Conservation (phyloP, 30 jellyfish, hydroid and myxozoan species). For the Aurelia sp. region DNA sequence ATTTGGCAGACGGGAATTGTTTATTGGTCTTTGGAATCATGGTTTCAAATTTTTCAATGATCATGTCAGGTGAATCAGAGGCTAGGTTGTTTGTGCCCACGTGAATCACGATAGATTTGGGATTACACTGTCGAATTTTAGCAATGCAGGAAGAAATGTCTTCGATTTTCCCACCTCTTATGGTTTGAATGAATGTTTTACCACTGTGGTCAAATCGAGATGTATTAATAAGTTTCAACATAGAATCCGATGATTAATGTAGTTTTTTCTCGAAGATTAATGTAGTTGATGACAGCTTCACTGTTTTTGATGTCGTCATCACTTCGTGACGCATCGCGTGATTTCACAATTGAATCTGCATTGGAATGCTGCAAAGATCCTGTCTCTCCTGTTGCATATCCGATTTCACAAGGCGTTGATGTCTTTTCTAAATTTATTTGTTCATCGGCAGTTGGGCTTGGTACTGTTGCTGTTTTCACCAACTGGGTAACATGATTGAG, state of each 20-base stretch:
- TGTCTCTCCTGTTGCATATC: not conserved
- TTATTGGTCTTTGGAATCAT: not conserved
- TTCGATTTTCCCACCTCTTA: not conserved
- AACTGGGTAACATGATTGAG: no score
- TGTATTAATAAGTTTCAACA: not conserved
- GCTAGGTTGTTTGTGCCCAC: slow-evolving; percentile 2
- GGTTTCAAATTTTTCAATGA: not conserved
- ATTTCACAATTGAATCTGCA: not conserved
- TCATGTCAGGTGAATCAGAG: not conserved
- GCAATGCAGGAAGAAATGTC: not conserved
- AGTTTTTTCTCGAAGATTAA: not conserved
- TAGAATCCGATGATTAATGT: not conserved
- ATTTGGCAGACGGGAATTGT: not conserved
- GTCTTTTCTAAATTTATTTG: no score
- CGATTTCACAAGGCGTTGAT: not conserved
- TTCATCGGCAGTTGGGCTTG: not conserved
- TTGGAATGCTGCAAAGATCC: not conserved
- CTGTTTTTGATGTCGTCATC: not conserved
- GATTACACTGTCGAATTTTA: not conserved
- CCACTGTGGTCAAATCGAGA: not conserved
- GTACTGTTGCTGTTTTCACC: not conserved
- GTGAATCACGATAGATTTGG: not conserved
- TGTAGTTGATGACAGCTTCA: not conserved
- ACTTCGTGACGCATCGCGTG: not conserved
- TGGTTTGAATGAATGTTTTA: not conserved